A percentile compares a stretch with the other conserved stretches of the same genome.
Conservation (phyloP, 2,888 invertebrate species). For the Cyclophora punctaria region DNA sequence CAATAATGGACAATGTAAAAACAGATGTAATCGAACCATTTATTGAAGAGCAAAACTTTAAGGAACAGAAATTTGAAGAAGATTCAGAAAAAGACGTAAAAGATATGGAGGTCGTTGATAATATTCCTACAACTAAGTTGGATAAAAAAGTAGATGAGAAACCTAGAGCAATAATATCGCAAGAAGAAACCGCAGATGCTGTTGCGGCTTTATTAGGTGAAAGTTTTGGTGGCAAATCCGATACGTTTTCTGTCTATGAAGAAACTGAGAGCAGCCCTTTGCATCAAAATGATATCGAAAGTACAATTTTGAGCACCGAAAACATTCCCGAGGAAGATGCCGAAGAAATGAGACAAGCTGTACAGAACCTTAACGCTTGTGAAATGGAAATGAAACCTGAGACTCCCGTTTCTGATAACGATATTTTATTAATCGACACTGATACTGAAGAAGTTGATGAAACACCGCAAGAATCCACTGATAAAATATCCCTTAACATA, state of each 20-base stretch:
- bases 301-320: conserved; percentile 58
- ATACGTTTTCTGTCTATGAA: conserved; percentile 73
- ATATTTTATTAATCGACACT: conserved; percentile 89
- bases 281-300: conserved; percentile 61
- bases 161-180: conserved; percentile 88
- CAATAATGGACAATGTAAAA: conserved; percentile 28
- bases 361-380: conserved; percentile 84
- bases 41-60: conserved; percentile 30
- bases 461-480: conserved; percentile 56
- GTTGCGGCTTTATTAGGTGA: conserved; percentile 91
- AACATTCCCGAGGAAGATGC: conserved; percentile 82
- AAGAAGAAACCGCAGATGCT: conserved; percentile 94
- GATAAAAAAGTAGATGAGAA: conserved; percentile 82
- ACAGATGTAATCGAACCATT: conserved; percentile 66
- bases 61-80: too few species aligned
- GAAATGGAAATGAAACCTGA: conserved; percentile 86
- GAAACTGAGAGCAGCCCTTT: conserved; percentile 61
- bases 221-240: conserved; percentile 82
- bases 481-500: conserved; percentile 55
- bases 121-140: conserved; percentile 43
- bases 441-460: conserved; percentile 87
- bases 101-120: conserved; percentile 21
- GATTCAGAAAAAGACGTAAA: too few species aligned
- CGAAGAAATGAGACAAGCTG: conserved; percentile 89
- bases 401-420: conserved; percentile 89